Evolutionary conservation across 2,888 invertebrate species (phyloP), one percentile per base, ranked within the genome.

Genomic region (Trichogramma evanescens): DNA sequence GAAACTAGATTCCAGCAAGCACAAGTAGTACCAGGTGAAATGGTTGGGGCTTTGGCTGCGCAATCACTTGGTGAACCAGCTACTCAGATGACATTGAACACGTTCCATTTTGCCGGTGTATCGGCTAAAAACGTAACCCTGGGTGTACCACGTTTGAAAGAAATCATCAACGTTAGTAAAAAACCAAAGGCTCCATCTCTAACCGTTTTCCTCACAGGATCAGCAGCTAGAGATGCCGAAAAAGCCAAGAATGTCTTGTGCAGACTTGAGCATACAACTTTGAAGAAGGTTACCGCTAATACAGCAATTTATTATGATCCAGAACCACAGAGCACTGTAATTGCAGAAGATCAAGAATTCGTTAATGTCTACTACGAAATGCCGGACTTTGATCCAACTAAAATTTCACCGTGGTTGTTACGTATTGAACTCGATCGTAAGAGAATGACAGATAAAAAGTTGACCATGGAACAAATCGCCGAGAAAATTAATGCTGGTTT

Each of bases 41-140:
- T 99, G 99, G 98, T 99, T 1, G 99, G 99, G 9, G 97, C 99
- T 0, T 80, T 99, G 67, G 99, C 99, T 55, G 99, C 99, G 3
- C 99, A 99, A 80, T 95, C 95, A 66, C 87, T 99, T 41, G 99
- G 99, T 72, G 99, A 99, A 76, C 99, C 99, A 7, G 99, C 99
- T 70, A 99, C 99, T 64, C 96, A 99, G 64, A 97, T 97, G 96
- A 97, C 97, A 77, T 82, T 99, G 77, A 99, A 99, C 81, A 99
- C 99, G 84, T 99, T 99, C 90, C 99, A 99, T 84, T 99, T 97
- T 81, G 99, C 99, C 81, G 99, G 99, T 85, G 99, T 99, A 72
- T 99, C 98, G 0, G 98, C 98, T 58, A 99, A 99, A 81, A 99
- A 99, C 84, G 98, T 99, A 84, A 99, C 99, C 0, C 86, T 99